phyloP scores from a whole-genome alignment of 2,113 vertebrate species.

The Ramphastos sulfuratus region DNA sequence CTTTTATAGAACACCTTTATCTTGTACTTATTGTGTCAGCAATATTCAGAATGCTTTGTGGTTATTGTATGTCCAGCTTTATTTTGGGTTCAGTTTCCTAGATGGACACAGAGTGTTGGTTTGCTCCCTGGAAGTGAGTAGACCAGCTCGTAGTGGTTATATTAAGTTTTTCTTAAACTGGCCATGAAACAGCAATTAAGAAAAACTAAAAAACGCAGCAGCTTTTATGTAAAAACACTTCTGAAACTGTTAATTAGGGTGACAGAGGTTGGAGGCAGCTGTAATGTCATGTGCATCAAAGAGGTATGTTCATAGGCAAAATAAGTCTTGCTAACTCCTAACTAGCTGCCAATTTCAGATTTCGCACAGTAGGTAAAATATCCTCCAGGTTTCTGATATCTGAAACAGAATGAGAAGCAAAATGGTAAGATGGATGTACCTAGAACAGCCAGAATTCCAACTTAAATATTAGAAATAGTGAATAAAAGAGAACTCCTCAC shows the following conservation, averaged over 20 bases:
- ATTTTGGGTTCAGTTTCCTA: background rate
- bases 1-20: background rate
- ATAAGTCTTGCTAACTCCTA: background rate
- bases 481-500: background rate
- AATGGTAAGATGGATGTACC: background rate
- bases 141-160: accelerated
- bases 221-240: slow-evolving; percentile 31
- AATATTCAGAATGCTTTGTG: background rate
- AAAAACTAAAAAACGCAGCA: background rate
- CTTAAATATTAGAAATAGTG: background rate
- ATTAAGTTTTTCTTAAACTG: background rate
- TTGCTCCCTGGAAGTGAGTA: background rate
- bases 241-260: background rate
- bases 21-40: background rate
- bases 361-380: slow-evolving; percentile 82
- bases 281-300: background rate
- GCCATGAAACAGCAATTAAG: background rate
- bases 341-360: slow-evolving; percentile 70
- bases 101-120: background rate
- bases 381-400: slow-evolving; percentile 82
- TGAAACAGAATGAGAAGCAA: slow-evolving; percentile 72
- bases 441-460: background rate
- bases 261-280: slow-evolving; percentile 8
- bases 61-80: accelerated
- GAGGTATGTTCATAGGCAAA: background rate